Evolutionary conservation across 1,140 invertebrate species (phyloP).

Genomic region (Scylla paramamosain): DNA sequence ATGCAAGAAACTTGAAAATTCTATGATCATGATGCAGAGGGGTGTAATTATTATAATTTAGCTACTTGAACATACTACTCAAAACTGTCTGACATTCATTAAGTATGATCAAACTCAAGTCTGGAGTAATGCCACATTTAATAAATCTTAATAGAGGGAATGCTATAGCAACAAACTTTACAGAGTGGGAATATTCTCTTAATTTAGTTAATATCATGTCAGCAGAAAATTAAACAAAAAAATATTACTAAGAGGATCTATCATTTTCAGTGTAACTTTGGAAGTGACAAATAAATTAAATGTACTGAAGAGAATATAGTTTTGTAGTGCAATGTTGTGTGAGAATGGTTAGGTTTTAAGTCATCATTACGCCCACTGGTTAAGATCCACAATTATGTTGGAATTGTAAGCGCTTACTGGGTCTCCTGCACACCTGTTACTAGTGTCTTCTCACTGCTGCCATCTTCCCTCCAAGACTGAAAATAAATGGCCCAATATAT

Average conservation of each 20-base stretch:
- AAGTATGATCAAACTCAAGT: no score
- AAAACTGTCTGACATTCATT: no score
- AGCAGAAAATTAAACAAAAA: background rate
- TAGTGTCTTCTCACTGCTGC: background rate
- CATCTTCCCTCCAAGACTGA: conserved; percentile 6
- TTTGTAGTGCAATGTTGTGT: background rate
- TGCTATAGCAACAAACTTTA: no score
- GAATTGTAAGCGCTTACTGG: background rate
- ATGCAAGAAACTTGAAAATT: background rate
- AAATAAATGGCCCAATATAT: conserved; percentile 12
- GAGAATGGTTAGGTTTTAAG: background rate
- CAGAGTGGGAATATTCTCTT: no score
- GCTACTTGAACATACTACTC: no score
- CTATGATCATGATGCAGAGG: background rate
- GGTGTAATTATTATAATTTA: background rate
- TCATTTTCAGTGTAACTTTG: background rate
- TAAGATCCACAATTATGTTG: background rate
- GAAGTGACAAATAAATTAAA: background rate
- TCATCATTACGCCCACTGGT: background rate
- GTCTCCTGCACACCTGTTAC: background rate
- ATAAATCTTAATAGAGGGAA: no score
- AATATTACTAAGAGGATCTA: background rate
- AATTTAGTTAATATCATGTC: background rate
- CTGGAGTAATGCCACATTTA: no score
- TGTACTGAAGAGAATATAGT: background rate